Evolutionary conservation across 1,140 invertebrate species (phyloP), one percentile per base, ranked within the genome.

Genomic region (Popillia japonica): DNA sequence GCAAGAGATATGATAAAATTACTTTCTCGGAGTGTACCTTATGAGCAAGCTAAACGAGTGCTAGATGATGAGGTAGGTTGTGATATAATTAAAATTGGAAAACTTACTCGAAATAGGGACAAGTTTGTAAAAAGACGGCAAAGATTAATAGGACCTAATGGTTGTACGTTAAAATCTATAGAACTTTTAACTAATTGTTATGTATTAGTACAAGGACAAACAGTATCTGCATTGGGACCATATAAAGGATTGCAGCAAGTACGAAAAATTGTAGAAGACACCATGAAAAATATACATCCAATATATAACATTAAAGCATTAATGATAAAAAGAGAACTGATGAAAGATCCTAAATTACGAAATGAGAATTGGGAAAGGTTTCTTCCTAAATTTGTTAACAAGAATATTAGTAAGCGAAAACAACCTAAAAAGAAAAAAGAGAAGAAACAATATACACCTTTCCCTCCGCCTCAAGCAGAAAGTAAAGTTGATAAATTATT

Each of bases 231-330:
- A 3, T 88, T 99, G 14, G 99, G 99, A 0, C 97, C 98, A 23
- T 96, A 98, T 84, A 96, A 94, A 89, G 98, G 98, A 11, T 87
- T 99, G 6, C 93, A 95, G 82, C 96, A 99, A 87, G 96, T 98
- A 0, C 88, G 97, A 79, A 92, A 94, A 84, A 96, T 99, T 83
- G 96, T 97, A 6, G 93, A 96, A 85, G 98, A 99, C 83, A 98
- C 96, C 2, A 99, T 99, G 97, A 97, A 97, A 84, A 99, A 99
- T 86, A 93, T 99, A 78, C 98, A 99, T 90, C 98, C 98, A n/a
- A 98, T 99, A 85, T 99, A 99, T 85, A 99, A 99, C 84, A 98
- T 99, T 0, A 99, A 99, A 88, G 94, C 95, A 17, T 87, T 99
- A 10, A 99, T 99, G 98, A 98, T 99, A 68, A 99, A 99, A 87